phyloP scores from a whole-genome alignment of 2,797 vertebrate species.

The Psittacula echo region DNA sequence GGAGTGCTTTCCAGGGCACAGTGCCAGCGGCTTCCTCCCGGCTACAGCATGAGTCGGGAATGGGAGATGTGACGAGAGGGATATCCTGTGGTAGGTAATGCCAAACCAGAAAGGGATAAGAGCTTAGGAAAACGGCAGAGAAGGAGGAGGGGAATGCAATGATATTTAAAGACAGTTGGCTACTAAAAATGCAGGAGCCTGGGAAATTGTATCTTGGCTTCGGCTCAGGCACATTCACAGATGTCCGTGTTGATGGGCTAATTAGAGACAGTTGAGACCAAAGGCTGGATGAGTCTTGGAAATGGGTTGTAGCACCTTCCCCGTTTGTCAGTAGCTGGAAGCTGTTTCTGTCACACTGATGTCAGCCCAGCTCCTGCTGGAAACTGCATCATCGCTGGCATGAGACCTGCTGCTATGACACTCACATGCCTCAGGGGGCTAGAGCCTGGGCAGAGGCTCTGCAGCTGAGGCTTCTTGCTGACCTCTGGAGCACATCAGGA shows the following conservation, averaged over 20 bases:
- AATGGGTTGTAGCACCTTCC: not conserved
- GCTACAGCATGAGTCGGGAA: fast-evolving
- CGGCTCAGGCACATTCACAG: not conserved
- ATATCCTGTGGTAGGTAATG: not conserved
- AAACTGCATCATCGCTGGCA: not conserved
- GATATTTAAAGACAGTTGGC: not conserved
- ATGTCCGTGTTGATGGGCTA: not conserved
- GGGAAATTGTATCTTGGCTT: not conserved
- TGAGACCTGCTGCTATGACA: not conserved
- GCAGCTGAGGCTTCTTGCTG: not conserved
- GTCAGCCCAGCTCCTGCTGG: slow-evolving; percentile 8
- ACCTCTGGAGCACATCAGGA: not conserved
- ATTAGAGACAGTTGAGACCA: not conserved
- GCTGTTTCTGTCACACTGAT: not conserved
- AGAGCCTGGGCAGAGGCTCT: fast-evolving
- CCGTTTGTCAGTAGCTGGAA: not conserved
- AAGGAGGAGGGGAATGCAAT: not conserved
- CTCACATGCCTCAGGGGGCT: not conserved
- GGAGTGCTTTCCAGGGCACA: not conserved
- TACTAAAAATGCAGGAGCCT: not conserved
- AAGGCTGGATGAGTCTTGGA: slow-evolving; percentile 12
- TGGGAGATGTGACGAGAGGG: not conserved
- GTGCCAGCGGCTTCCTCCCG: fast-evolving
- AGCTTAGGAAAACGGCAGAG: not conserved
- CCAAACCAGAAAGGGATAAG: not conserved